These are phyloP conservation scores for Galeopsomyia nigrocyanea DNA, from an alignment of 2,888 invertebrate genomes.

Conservation along the genomic window DNA sequence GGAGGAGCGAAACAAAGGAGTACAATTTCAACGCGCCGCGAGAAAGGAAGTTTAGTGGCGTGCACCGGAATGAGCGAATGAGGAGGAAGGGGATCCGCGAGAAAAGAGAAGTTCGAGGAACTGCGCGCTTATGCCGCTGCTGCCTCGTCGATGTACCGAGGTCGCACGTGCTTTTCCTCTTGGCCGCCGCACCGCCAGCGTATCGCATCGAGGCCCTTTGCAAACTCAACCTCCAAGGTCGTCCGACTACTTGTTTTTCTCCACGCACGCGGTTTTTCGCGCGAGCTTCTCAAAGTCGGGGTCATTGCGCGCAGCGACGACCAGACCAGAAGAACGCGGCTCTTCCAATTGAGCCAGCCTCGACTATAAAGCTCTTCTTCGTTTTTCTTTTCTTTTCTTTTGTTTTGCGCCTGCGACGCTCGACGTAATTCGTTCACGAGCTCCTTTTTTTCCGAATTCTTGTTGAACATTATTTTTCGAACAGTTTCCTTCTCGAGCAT, in stretches of 20 bases:
- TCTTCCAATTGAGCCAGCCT: background rate
- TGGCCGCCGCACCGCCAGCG: constrained; percentile 3
- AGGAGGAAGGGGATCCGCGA: constrained; percentile 40
- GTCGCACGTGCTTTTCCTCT: constrained; percentile 39
- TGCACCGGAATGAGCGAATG: background rate
- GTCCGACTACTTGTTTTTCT: constrained; percentile 10
- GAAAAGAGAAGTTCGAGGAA: constrained; percentile 43
- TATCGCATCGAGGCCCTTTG: no score
- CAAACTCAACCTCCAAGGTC: background rate
- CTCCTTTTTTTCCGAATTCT: no score
- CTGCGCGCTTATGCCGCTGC: constrained; percentile 30
- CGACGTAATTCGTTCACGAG: background rate
- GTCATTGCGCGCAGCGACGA: no score
- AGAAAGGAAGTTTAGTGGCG: background rate
- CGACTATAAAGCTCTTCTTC: background rate
- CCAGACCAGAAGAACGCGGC: background rate
- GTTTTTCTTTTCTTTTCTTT: background rate
- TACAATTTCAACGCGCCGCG: background rate
- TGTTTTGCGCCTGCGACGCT: background rate
- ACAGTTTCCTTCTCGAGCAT: no score
- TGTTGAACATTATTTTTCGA: no score
- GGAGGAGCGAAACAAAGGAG: background rate
- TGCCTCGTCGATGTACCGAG: constrained; percentile 8
- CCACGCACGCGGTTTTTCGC: background rate
- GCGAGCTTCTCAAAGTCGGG: no score